Percentiles rank a stretch among this genome's conserved stretches.
Evolutionary conservation across 2,797 vertebrate genomes (phyloP).

Genomic region (Petrocephalus sullivani): DNA sequence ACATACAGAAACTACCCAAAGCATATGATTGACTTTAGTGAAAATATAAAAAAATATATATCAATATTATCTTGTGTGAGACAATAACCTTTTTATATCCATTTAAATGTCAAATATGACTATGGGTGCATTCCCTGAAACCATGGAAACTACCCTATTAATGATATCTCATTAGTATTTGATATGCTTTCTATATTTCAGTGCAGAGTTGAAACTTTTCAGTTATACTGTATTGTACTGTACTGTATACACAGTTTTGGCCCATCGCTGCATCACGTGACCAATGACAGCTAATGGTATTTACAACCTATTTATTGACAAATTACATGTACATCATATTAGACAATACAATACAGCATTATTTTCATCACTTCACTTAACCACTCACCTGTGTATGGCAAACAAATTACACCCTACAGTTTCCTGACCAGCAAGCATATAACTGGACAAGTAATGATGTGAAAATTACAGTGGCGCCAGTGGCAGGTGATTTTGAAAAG

Average conservation of each 20-base stretch:
- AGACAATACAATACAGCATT: neutral
- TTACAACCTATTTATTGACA: neutral
- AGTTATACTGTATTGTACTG: neutral
- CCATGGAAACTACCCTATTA: neutral
- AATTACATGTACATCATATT: neutral
- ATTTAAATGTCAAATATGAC: neutral
- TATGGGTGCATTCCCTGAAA: neutral
- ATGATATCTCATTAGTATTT: neutral
- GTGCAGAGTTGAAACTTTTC: neutral
- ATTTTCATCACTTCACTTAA: neutral
- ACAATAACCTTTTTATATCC: neutral
- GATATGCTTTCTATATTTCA: neutral
- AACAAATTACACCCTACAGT: neutral
- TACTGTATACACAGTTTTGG: neutral
- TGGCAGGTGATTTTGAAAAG: neutral
- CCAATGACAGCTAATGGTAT: neutral
- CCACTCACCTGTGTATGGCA: neutral
- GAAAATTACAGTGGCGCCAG: neutral
- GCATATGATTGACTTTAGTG: conserved; percentile 3
- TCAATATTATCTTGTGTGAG: neutral
- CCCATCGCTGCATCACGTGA: neutral
- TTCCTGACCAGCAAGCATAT: neutral
- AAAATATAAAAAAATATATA: neutral
- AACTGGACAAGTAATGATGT: neutral
- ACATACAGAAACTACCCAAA: neutral